Evolutionary conservation across 2,113 vertebrate species (phyloP).

Genomic region (Condylura cristata): DNA sequence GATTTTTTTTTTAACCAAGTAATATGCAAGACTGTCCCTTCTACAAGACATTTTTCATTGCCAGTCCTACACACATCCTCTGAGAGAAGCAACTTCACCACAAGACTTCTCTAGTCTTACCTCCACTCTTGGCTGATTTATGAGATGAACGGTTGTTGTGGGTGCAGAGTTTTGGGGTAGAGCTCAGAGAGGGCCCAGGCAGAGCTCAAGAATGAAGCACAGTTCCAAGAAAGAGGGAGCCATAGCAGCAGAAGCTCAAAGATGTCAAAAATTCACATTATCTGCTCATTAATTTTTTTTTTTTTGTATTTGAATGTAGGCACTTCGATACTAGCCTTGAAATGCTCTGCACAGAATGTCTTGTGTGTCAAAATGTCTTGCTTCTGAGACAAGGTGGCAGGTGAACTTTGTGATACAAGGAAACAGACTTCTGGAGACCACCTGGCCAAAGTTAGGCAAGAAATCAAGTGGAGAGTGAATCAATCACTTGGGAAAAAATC

Average conservation of each 20-base stretch:
- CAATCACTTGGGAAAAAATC: neutral
- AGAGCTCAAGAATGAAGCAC: neutral
- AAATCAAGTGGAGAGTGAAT: neutral
- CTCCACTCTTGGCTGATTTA: neutral
- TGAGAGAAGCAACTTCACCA: neutral
- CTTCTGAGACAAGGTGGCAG: neutral
- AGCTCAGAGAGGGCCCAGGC: neutral
- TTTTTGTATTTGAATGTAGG: neutral
- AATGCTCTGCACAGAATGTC: neutral
- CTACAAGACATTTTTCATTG: neutral
- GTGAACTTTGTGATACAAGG: neutral
- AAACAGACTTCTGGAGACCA: neutral
- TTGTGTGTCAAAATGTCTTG: slow-evolving; percentile 32
- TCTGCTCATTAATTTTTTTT: neutral
- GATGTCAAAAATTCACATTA: neutral
- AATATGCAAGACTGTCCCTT: neutral
- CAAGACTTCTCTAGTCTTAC: neutral
- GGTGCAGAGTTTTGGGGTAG: neutral
- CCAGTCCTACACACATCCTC: neutral
- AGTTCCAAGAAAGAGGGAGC: neutral
- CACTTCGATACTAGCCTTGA: neutral
- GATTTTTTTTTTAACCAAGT: neutral
- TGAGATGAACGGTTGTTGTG: neutral
- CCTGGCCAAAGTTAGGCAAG: neutral
- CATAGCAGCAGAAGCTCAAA: neutral